Conservation (phyloP, 2,113 vertebrate genomes). For the Spermophilus dauricus region DNA sequence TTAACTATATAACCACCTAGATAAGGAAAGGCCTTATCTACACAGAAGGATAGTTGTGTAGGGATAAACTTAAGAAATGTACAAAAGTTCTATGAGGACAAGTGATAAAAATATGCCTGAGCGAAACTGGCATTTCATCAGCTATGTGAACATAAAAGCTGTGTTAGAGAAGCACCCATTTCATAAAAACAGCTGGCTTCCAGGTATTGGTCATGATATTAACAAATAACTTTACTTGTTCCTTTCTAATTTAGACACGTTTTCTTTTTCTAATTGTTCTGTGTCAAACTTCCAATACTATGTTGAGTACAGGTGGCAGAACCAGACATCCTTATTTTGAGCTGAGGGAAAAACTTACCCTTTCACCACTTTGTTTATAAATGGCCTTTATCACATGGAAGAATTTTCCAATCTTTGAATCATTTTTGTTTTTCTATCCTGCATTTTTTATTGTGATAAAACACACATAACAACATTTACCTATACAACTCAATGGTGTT, state of each 20-base stretch:
- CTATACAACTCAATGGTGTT: not conserved
- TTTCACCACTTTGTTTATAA: not conserved
- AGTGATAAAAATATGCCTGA: not conserved
- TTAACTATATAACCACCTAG: not conserved
- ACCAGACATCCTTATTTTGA: not conserved
- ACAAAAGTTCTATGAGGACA: not conserved
- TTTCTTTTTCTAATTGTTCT: too few species aligned
- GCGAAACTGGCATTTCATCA: not conserved
- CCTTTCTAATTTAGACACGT: not conserved
- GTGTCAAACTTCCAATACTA: not conserved
- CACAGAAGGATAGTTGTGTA: not conserved
- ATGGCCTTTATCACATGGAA: not conserved
- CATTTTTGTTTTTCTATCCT: not conserved
- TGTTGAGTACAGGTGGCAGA: not conserved
- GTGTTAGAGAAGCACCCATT: not conserved
- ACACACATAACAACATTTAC: not conserved
- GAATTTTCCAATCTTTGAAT: not conserved
- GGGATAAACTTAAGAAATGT: not conserved
- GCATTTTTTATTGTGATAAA: not conserved
- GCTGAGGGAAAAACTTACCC: not conserved
- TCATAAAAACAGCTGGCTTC: not conserved
- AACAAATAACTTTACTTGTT: not conserved
- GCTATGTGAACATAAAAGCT: not conserved
- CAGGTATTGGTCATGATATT: not conserved
- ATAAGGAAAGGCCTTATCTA: not conserved